Conservation (phyloP, 2,797 vertebrate species). For the Tympanoctomys barrerae region DNA sequence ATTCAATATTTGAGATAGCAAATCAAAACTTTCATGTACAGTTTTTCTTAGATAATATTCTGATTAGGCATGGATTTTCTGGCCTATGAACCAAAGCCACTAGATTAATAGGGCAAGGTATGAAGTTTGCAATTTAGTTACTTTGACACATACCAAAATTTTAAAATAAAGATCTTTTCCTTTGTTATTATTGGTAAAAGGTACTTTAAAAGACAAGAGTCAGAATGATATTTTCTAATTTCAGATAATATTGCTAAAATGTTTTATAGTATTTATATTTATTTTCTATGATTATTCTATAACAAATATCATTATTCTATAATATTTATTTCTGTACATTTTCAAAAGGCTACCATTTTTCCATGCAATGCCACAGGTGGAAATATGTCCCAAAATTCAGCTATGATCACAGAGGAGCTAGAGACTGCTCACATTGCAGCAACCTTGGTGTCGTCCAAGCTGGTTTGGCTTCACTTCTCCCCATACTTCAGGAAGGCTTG, state of each 20-base stretch:
- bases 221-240: constrained; percentile 13
- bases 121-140: constrained; percentile 55
- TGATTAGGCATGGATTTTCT: not conserved
- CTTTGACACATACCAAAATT: constrained; percentile 15
- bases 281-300: too few relatives aligned
- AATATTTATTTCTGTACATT: not conserved
- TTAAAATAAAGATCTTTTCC: constrained; percentile 27
- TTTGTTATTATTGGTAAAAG: constrained; percentile 38
- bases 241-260: constrained; percentile 16
- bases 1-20: not conserved
- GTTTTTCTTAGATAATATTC: not conserved
- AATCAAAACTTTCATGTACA: not conserved
- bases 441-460: not conserved
- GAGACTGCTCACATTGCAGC: not conserved
- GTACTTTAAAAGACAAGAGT: constrained; percentile 31
- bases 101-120: constrained; percentile 50
- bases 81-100: not conserved
- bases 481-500: not conserved
- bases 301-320: too few relatives aligned
- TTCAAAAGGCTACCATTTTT: not conserved
- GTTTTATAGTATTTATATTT: not conserved
- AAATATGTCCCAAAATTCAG: not conserved
- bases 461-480: not conserved
- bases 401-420: not conserved
- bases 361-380: not conserved